Evolutionary conservation across 1,140 invertebrate genomes (phyloP).

Genomic region (Brachionus paranguensis): DNA sequence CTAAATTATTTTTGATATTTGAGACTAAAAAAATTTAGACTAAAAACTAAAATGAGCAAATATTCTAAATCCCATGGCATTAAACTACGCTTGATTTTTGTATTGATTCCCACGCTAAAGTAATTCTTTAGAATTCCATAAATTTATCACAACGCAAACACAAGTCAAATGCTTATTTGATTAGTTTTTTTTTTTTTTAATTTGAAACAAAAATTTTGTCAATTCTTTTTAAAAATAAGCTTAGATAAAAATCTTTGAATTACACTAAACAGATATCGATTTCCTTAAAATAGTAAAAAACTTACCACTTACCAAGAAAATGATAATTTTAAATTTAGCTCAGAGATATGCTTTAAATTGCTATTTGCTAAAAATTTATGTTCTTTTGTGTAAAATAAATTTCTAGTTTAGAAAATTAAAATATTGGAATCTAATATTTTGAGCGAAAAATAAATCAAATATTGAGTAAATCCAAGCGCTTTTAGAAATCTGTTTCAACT

Average conservation of each 20-base stretch:
- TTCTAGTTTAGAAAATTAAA: neutral
- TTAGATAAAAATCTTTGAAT: neutral
- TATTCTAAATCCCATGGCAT: neutral
- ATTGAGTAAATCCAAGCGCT: neutral
- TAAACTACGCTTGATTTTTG: neutral
- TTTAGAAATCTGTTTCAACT: neutral
- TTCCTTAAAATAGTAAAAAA: neutral
- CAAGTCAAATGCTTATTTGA: neutral
- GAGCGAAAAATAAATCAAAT: neutral
- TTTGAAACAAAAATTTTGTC: neutral
- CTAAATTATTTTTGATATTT: neutral
- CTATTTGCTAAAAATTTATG: neutral
- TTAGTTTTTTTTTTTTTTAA: too few relatives aligned
- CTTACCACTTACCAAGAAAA: neutral
- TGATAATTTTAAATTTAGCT: neutral
- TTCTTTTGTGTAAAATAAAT: neutral
- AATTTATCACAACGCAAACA: neutral
- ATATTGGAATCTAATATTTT: neutral
- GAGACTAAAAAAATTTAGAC: neutral
- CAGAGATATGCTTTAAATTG: neutral
- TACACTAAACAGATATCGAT: conserved; percentile 24
- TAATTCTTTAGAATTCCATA: neutral
- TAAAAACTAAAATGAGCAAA: neutral
- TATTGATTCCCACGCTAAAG: neutral
- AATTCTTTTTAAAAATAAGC: neutral